Conservation (phyloP, 2,113 vertebrate genomes). For the Ptyas mucosa region DNA sequence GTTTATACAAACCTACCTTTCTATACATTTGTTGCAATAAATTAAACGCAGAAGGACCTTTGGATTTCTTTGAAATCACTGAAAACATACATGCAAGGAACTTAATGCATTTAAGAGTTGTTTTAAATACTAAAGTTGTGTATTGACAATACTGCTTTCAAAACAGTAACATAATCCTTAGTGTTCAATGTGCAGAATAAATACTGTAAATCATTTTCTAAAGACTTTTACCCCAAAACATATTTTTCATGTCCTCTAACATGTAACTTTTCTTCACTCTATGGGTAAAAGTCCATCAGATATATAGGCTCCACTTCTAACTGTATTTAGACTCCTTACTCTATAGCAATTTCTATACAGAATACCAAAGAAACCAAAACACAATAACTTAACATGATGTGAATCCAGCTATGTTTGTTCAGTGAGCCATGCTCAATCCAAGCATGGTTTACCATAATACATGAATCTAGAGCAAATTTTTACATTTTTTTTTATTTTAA, state of each 20-base stretch:
- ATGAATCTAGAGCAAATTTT: background rate
- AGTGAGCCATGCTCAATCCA: background rate
- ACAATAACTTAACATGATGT: background rate
- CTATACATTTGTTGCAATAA: background rate
- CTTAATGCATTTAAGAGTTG: background rate
- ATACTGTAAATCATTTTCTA: background rate
- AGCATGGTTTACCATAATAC: background rate
- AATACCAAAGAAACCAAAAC: background rate
- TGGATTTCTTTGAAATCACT: background rate
- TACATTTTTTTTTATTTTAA: background rate
- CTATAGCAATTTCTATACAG: background rate
- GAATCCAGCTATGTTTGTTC: background rate
- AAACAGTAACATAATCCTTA: background rate
- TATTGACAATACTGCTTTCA: background rate
- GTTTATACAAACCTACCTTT: background rate
- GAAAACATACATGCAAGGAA: background rate
- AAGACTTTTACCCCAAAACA: slow-evolving; percentile 84
- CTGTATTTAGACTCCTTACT: background rate
- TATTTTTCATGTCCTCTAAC: slow-evolving; percentile 95
- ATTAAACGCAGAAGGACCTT: background rate
- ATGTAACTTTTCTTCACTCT: slow-evolving; percentile 96
- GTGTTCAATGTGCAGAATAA: background rate
- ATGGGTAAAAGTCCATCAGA: background rate
- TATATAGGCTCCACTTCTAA: background rate
- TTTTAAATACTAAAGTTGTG: background rate